phyloP scores from a whole-genome alignment of 2,113 vertebrate genomes.

The Micronycteris hirsuta region DNA sequence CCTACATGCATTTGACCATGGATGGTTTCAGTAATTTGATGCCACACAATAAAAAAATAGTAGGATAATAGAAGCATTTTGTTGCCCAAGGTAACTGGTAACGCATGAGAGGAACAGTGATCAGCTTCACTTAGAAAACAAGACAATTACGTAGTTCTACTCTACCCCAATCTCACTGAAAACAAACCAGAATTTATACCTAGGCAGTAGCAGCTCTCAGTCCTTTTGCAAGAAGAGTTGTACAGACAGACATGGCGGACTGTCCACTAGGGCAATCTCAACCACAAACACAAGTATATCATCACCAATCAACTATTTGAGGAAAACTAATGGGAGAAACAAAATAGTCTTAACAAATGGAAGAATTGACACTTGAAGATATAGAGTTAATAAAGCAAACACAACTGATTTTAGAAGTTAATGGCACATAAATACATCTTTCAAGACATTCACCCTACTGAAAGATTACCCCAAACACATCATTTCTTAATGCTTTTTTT shows the following conservation, averaged over 20 bases:
- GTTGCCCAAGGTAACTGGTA: neutral
- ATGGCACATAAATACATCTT: neutral
- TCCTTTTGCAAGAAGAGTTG: neutral
- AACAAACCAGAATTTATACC: neutral
- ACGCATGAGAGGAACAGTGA: neutral
- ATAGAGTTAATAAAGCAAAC: neutral
- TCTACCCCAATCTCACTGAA: neutral
- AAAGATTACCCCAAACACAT: neutral
- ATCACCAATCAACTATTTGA: neutral
- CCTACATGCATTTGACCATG: neutral
- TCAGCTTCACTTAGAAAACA: neutral
- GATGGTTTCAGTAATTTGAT: neutral
- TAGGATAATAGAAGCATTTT: neutral
- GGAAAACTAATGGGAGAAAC: neutral
- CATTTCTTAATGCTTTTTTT: neutral
- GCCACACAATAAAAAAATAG: neutral
- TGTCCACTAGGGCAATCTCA: neutral
- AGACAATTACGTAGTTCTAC: neutral
- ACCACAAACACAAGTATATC: neutral
- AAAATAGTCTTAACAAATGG: neutral
- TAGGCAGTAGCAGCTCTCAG: neutral
- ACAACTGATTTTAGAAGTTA: neutral
- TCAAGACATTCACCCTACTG: neutral
- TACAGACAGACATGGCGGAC: neutral
- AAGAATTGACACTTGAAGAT: conserved; percentile 46